phyloP scores from a whole-genome alignment of 35 echinoderm and acorn worm species.

The Acanthaster planci region DNA sequence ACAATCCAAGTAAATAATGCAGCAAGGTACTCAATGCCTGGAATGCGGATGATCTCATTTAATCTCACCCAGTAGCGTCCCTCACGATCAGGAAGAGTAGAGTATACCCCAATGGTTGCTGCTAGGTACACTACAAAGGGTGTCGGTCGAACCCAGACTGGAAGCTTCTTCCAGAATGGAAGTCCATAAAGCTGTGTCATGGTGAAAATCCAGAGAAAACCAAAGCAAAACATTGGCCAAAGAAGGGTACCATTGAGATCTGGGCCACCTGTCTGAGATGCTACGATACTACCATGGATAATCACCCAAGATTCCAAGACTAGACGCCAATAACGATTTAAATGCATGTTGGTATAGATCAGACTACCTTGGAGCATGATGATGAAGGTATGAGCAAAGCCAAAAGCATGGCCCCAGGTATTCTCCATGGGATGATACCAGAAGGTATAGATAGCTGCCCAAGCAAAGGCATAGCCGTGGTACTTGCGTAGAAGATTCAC shows the following conservation, averaged over 20 bases:
- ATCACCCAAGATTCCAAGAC: constrained; percentile 78
- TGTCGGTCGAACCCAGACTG: constrained; percentile 42
- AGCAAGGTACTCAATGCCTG: constrained; percentile 61
- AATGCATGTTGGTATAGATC: constrained; percentile 84
- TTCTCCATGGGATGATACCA: constrained; percentile 99
- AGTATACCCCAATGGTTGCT: constrained; percentile 39
- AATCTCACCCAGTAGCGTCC: constrained; percentile 67
- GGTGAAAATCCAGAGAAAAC: constrained; percentile 80
- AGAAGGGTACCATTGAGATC: constrained; percentile 46
- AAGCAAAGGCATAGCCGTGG: constrained; percentile 89
- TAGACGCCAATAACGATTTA: constrained; percentile 87
- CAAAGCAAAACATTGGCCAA: constrained; percentile 91
- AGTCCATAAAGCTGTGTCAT: constrained; percentile 84
- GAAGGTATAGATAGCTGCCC: constrained; percentile 91
- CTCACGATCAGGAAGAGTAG: constrained; percentile 47
- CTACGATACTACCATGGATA: constrained; percentile 75
- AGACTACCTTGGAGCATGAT: constrained; percentile 91
- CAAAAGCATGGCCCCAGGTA: constrained; percentile 79
- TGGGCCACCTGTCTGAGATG: constrained; percentile 78
- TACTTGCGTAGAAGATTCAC: constrained; percentile 76
- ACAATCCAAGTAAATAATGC: constrained; percentile 60
- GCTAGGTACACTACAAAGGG: constrained; percentile 60
- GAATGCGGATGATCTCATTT: constrained; percentile 71
- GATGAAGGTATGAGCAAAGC: constrained; percentile 83
- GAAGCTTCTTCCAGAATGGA: constrained; percentile 78